A percentile compares a stretch with the other conserved stretches of the same genome.
Conservation (phyloP, 2,797 vertebrate genomes). For the Echeneis naucrates region DNA sequence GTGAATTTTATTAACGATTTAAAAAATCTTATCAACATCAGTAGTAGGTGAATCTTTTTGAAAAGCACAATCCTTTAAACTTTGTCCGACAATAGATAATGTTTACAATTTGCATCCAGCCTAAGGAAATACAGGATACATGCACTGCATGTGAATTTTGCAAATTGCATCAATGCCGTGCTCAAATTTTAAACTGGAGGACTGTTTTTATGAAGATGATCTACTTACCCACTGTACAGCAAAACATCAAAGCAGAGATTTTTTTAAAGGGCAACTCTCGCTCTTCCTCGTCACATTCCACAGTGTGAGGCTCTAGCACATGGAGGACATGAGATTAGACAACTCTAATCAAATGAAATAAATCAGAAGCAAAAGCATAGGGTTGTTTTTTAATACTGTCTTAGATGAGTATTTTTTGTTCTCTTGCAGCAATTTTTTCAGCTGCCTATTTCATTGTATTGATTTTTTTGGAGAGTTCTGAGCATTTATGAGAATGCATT, state of each 20-base stretch:
- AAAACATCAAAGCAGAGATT: not conserved
- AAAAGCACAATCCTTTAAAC: not conserved
- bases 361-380: not conserved
- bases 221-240: not conserved
- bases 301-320: not conserved
- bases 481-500: not conserved
- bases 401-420: constrained; percentile 3
- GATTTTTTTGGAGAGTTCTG: constrained; percentile 1
- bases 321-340: not conserved
- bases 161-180: not conserved
- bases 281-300: not conserved
- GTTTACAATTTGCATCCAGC: not conserved
- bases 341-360: not conserved
- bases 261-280: not conserved
- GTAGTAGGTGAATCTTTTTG: not conserved
- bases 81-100: not conserved
- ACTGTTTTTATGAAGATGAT: no score
- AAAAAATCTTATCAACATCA: not conserved
- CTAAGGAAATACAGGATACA: not conserved
- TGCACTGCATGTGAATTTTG: not conserved
- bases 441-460: constrained; percentile 15
- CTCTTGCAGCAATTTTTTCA: not conserved
- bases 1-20: constrained; percentile 8
- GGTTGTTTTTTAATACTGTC: not conserved
- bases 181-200: no score